Conservation (phyloP, 1,140 invertebrate genomes). For the Ladona fulva region DNA sequence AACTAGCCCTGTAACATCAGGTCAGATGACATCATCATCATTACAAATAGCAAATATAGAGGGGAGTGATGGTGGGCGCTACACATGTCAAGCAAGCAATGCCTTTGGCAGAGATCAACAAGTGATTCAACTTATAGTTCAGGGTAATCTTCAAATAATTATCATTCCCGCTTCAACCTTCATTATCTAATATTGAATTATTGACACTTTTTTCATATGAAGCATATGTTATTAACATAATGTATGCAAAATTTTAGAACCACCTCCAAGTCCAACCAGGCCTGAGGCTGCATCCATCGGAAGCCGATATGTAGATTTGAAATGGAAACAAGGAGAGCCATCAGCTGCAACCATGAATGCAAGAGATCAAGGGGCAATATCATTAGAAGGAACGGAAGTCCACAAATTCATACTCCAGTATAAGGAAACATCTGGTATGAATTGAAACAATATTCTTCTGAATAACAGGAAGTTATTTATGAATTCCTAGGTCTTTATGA, state of each 20-base stretch:
- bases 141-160: conserved; percentile 43
- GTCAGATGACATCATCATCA: conserved; percentile 49
- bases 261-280: conserved; percentile 57
- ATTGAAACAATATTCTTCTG: too few relatives aligned
- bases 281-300: conserved; percentile 58
- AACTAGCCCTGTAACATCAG: conserved; percentile 37
- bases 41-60: conserved; percentile 62
- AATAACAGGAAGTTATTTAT: too few relatives aligned
- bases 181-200: too few relatives aligned
- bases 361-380: background rate
- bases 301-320: conserved; percentile 60
- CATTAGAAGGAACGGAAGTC: conserved; percentile 43
- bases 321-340: conserved; percentile 54
- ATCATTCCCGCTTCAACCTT: background rate
- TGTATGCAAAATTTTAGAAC: conserved; percentile 43
- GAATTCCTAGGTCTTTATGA: too few relatives aligned
- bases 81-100: conserved; percentile 75
- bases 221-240: background rate
- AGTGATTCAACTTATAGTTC: conserved; percentile 67
- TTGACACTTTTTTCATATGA: background rate
- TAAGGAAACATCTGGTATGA: conserved; percentile 43
- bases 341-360: background rate
- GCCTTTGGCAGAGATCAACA: conserved; percentile 73
- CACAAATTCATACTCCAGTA: conserved; percentile 66
- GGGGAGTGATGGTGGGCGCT: conserved; percentile 65